Percentiles rank a stretch among this genome's conserved stretches.
These are phyloP conservation scores for Mactromeris polynyma DNA, from an alignment of 2,888 invertebrate genomes.

Conservation along the genomic window DNA sequence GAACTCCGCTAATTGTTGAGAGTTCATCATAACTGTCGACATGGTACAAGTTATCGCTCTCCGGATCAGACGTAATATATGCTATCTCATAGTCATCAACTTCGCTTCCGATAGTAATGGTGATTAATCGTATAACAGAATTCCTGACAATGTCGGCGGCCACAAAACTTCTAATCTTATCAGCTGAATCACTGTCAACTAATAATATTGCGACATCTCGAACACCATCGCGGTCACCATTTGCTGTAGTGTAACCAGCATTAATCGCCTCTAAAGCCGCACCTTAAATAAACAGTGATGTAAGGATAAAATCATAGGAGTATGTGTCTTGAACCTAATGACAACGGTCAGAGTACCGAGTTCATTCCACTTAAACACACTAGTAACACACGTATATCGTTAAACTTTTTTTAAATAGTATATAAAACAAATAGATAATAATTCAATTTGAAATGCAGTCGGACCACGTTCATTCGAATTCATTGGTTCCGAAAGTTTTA, in stretches of 20 bases:
- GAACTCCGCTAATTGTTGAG: background rate
- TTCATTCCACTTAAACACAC: no score
- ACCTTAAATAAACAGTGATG: background rate
- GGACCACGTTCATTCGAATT: no score
- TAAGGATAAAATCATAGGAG: no score
- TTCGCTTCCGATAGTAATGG: slow-evolving; percentile 15
- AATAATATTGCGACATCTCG: slow-evolving; percentile 30
- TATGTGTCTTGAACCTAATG: no score
- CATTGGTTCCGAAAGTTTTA: no score
- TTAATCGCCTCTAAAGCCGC: slow-evolving; percentile 8
- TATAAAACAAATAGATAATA: no score
- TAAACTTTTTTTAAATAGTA: no score
- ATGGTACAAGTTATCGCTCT: slow-evolving; percentile 1
- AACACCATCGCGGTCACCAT: background rate
- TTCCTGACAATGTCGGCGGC: slow-evolving; percentile 21
- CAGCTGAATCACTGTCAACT: slow-evolving; percentile 43
- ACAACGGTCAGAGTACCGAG: no score
- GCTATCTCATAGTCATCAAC: slow-evolving; percentile 17
- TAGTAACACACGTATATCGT: no score
- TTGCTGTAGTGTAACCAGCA: background rate
- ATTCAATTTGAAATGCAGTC: no score
- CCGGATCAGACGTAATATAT: slow-evolving; percentile 22
- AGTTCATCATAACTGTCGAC: background rate
- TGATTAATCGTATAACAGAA: background rate
- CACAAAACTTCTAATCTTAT: background rate